phyloP scores from a whole-genome alignment of 1,140 invertebrate species.

The Thaumatotibia leucotreta region DNA sequence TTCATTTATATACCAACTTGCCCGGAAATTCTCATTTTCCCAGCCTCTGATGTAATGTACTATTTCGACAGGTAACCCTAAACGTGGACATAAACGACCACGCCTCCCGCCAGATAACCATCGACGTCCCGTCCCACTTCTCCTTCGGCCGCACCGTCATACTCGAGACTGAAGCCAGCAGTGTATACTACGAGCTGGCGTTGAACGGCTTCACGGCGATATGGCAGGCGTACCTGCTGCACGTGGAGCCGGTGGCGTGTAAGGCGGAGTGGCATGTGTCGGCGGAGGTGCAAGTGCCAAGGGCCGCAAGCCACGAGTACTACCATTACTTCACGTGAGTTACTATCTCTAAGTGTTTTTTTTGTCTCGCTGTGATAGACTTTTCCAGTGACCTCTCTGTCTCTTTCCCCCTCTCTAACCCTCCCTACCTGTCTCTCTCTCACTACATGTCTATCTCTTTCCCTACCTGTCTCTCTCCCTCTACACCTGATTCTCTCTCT shows the following conservation, averaged over 20 bases:
- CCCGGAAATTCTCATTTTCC: too few relatives aligned
- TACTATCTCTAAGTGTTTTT: constrained; percentile 21
- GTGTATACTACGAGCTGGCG: constrained; percentile 78
- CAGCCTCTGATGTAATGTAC: too few relatives aligned
- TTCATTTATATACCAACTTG: too few relatives aligned
- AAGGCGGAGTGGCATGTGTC: constrained; percentile 75
- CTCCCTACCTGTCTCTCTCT: too few relatives aligned
- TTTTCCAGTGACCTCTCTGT: too few relatives aligned
- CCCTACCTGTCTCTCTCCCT: too few relatives aligned
- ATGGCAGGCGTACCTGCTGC: constrained; percentile 79
- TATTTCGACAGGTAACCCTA: constrained; percentile 74
- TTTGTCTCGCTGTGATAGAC: too few relatives aligned
- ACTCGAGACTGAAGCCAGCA: constrained; percentile 72
- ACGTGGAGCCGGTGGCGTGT: constrained; percentile 73
- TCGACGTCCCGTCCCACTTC: constrained; percentile 70
- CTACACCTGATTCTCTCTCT: too few relatives aligned
- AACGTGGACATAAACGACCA: constrained; percentile 81
- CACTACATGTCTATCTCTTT: too few relatives aligned
- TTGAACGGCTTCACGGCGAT: constrained; percentile 76
- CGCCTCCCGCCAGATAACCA: constrained; percentile 74
- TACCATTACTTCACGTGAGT: constrained; percentile 79
- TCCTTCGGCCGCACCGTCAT: constrained; percentile 55
- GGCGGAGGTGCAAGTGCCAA: constrained; percentile 80
- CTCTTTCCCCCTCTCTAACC: too few relatives aligned
- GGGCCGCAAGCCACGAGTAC: constrained; percentile 79